Conservation (phyloP, 2,113 vertebrate genomes). For the Chaetodon trifascialis region DNA sequence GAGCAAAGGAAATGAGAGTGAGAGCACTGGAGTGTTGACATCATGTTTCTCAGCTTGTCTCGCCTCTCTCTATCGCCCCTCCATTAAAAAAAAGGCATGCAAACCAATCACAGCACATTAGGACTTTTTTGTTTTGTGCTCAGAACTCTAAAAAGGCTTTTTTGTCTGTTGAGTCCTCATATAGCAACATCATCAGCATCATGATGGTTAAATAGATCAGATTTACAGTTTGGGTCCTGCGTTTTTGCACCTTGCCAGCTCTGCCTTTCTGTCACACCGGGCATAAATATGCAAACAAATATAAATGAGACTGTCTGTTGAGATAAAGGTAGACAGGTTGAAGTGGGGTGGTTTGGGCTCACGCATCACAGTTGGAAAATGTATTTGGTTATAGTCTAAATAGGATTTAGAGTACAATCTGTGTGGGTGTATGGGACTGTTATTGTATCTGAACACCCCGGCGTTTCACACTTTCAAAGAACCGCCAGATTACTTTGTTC, state of each 20-base stretch:
- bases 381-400: constrained; percentile 52
- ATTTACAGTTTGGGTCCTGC: not conserved
- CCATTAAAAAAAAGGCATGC: not conserved
- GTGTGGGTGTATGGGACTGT: constrained; percentile 48
- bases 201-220: not conserved
- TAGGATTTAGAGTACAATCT: constrained; percentile 48
- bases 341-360: constrained; percentile 22
- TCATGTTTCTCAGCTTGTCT: constrained; percentile 18
- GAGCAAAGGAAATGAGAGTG: constrained; percentile 18
- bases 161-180: not conserved
- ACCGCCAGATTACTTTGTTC: constrained; percentile 53
- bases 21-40: constrained; percentile 9
- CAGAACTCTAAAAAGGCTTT: not conserved
- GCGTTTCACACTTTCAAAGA: constrained; percentile 54
- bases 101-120: not conserved
- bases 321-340: constrained; percentile 20
- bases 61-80: constrained; percentile 1
- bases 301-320: constrained; percentile 29
- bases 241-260: not conserved
- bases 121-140: not conserved
- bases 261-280: constrained; percentile 7
- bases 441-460: constrained; percentile 51
- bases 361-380: constrained; percentile 30
- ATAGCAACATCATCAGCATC: not conserved
- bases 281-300: constrained; percentile 14